A percentile compares a stretch with the other conserved stretches of the same genome.
Conservation (phyloP, 2,113 vertebrate genomes). For the Rhynchopsitta pachyrhyncha region DNA sequence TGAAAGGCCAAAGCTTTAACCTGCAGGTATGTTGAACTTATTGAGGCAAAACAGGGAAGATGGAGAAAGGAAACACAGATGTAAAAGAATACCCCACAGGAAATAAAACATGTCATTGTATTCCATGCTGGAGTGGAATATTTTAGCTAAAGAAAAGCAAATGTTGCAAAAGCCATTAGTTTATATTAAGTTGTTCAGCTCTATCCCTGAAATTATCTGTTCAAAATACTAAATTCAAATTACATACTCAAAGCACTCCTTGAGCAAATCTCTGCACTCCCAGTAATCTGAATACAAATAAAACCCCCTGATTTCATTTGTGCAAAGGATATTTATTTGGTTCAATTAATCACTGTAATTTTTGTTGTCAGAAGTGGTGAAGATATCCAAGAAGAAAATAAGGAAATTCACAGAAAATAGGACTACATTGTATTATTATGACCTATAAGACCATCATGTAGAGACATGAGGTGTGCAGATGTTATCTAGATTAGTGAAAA, state of each 20-base stretch:
- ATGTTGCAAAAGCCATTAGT: not conserved
- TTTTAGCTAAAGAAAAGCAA: not conserved
- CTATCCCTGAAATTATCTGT: not conserved
- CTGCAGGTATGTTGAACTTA: not conserved
- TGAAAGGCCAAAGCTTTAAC: not conserved
- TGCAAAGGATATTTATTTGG: not conserved
- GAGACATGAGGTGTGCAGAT: not conserved
- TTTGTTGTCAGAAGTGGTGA: not conserved
- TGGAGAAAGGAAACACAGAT: not conserved
- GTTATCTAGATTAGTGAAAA: not conserved
- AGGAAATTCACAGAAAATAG: not conserved
- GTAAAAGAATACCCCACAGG: not conserved
- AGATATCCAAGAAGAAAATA: not conserved
- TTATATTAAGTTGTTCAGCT: not conserved
- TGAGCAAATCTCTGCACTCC: not conserved
- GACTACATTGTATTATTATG: not conserved
- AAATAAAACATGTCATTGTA: not conserved
- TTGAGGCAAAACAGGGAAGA: not conserved
- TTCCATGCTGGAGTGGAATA: not conserved
- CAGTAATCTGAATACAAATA: not conserved
- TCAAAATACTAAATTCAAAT: not conserved
- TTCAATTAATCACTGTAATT: not conserved
- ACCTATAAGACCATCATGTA: not conserved
- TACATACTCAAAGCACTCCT: not conserved
- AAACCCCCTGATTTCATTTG: not conserved